A percentile compares a stretch with the other conserved stretches of the same genome.
These are phyloP conservation scores for Teleogryllus oceanicus DNA, from an alignment of 2,888 invertebrate species.

Conservation along the genomic window DNA sequence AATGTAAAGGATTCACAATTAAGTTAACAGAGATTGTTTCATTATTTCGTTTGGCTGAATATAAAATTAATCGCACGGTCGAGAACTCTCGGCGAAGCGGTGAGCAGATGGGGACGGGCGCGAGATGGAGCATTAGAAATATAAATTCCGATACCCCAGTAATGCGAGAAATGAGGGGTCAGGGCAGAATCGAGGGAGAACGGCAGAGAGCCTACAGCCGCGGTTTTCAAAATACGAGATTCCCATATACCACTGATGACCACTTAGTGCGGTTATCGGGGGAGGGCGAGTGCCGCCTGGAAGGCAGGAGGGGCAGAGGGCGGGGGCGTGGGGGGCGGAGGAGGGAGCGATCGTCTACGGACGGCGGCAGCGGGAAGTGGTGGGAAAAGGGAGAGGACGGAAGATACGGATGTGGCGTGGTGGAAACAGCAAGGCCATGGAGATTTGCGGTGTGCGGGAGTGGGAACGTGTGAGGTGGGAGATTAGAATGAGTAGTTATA, in stretches of 20 bases:
- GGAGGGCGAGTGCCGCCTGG: background rate
- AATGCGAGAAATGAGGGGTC: slow-evolving; percentile 5
- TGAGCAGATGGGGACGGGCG: background rate
- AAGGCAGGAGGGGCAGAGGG: background rate
- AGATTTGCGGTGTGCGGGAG: no score
- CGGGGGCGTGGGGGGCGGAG: background rate
- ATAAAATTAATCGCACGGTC: slow-evolving; percentile 2
- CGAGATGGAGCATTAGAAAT: background rate
- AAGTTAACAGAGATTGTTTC: slow-evolving; percentile 10
- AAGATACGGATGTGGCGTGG: no score
- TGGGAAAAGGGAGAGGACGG: no score
- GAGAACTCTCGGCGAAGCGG: background rate
- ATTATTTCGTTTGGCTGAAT: background rate
- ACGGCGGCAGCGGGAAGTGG: no score
- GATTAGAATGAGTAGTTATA: no score
- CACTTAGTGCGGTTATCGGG: slow-evolving; percentile 18
- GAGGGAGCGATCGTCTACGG: background rate
- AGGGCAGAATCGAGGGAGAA: background rate
- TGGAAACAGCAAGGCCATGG: no score
- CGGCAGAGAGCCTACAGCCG: background rate
- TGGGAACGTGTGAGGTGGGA: no score
- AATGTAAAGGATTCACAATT: slow-evolving; percentile 18
- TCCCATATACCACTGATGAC: slow-evolving; percentile 10
- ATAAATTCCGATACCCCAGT: slow-evolving; percentile 18
- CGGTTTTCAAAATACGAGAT: slow-evolving; percentile 3